Percentiles rank a stretch among this genome's conserved stretches.
phyloP scores from a whole-genome alignment of 2,797 vertebrate species.

The Nothura maculosa region DNA sequence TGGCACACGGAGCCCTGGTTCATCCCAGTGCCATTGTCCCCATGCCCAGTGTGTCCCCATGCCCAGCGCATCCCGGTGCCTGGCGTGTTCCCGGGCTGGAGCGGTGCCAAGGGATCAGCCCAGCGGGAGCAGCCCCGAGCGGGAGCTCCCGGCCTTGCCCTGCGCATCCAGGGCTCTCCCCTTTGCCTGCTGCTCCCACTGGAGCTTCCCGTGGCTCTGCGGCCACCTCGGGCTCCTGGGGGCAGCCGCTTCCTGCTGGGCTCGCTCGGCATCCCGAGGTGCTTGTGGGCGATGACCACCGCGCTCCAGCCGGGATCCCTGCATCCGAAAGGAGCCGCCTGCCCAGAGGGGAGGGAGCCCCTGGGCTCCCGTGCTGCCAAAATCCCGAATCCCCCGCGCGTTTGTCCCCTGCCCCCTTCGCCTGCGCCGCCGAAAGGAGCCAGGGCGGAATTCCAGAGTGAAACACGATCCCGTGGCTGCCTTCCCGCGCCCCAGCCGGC shows the following conservation, averaged over 20 bases:
- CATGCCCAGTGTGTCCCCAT: too few relatives aligned
- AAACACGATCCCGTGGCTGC: neutral
- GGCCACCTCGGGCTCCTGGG: neutral
- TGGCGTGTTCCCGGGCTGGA: too few relatives aligned
- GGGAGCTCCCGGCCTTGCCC: too few relatives aligned
- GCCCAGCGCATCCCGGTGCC: too few relatives aligned
- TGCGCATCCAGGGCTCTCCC: too few relatives aligned
- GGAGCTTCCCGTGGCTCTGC: neutral
- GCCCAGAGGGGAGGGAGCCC: neutral
- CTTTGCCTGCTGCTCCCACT: neutral
- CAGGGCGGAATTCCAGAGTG: slow-evolving; percentile 12
- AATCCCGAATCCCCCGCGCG: rapidly evolving
- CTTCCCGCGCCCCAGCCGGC: slow-evolving; percentile 23
- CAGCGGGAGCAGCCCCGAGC: too few relatives aligned
- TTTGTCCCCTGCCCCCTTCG: neutral
- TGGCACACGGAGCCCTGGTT: too few relatives aligned
- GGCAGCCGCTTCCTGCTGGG: rapidly evolving
- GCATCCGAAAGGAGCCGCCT: neutral
- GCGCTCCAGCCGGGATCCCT: neutral
- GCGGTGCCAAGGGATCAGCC: too few relatives aligned
- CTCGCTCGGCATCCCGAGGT: neutral
- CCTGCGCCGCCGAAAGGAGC: neutral
- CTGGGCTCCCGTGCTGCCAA: rapidly evolving
- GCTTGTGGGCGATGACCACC: neutral
- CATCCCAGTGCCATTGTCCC: too few relatives aligned